These are phyloP conservation scores for Drosophila ogumai DNA, from an alignment of 1,140 invertebrate species.

Conservation along the genomic window DNA sequence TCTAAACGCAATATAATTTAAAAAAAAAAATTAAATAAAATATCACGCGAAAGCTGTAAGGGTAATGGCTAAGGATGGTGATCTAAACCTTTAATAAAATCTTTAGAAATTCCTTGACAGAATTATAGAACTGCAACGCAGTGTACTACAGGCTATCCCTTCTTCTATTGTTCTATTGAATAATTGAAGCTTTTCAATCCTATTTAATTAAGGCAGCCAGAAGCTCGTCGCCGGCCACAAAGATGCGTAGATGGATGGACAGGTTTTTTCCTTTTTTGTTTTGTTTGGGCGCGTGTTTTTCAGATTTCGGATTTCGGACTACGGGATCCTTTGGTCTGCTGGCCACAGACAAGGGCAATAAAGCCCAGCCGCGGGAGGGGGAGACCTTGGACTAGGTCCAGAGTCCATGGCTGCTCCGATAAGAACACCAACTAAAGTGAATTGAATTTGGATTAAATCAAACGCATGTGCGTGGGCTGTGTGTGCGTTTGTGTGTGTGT, in stretches of 20 bases:
- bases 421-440: slow-evolving; percentile 29
- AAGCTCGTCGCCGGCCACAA: slow-evolving; percentile 6
- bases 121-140: slow-evolving; percentile 3
- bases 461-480: slow-evolving; percentile 32
- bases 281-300: slow-evolving; percentile 14
- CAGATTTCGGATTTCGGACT: slow-evolving; percentile 9
- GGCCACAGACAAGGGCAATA: slow-evolving; percentile 35
- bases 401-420: not conserved
- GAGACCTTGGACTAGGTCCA: not conserved
- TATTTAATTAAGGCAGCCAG: slow-evolving; percentile 58
- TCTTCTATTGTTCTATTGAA: slow-evolving; percentile 50
- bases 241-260: slow-evolving; percentile 35
- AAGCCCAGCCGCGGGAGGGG: not conserved
- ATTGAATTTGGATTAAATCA: slow-evolving; percentile 52
- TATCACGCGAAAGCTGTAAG: too few species aligned
- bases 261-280: slow-evolving; percentile 14
- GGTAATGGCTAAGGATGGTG: too few species aligned
- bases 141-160: slow-evolving; percentile 19
- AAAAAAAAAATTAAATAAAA: not conserved
- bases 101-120: not conserved
- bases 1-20: not conserved
- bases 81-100: not conserved
- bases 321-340: slow-evolving; percentile 33
- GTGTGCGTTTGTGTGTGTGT: not conserved
- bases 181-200: slow-evolving; percentile 68